Evolutionary conservation across 2,797 vertebrate species (phyloP).

Genomic region (Scleropages formosus): DNA sequence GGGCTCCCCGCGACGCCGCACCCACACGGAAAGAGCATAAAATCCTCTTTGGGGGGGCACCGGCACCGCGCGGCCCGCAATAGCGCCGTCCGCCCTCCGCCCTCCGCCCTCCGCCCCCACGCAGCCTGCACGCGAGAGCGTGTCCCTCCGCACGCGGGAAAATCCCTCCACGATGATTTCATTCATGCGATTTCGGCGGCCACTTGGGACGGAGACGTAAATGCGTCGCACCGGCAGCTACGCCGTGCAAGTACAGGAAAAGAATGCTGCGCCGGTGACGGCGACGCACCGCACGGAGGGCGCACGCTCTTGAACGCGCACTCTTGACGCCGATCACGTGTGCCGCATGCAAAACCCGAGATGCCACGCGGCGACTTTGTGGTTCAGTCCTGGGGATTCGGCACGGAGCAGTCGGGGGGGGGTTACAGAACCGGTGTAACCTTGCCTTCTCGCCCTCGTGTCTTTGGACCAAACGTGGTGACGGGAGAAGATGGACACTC

Average conservation of each 20-base stretch:
- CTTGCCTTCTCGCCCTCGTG: no score
- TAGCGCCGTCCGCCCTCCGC: slow-evolving; percentile 23
- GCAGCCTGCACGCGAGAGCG: slow-evolving; percentile 29
- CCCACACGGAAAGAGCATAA: slow-evolving; percentile 21
- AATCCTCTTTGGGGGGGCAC: slow-evolving; percentile 27
- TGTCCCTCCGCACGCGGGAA: slow-evolving; percentile 41
- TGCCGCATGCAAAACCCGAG: no score
- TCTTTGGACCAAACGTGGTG: no score
- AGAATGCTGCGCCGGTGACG: no score
- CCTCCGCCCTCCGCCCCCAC: slow-evolving; percentile 5
- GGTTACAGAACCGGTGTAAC: no score
- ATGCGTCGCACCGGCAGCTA: slow-evolving; percentile 26
- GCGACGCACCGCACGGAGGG: no score
- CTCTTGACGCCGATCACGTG: no score
- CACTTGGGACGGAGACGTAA: slow-evolving; percentile 17
- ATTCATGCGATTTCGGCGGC: slow-evolving; percentile 43
- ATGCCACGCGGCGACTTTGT: no score
- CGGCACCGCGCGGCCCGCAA: slow-evolving; percentile 38
- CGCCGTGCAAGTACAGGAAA: slow-evolving; percentile 45
- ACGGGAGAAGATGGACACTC: no score
- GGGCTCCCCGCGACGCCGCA: not conserved
- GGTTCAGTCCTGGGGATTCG: no score
- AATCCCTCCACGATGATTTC: slow-evolving; percentile 50
- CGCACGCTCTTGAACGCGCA: no score
- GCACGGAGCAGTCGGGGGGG: no score